Conservation (phyloP, 2,888 invertebrate genomes). For the Drosophila barbarae region DNA sequence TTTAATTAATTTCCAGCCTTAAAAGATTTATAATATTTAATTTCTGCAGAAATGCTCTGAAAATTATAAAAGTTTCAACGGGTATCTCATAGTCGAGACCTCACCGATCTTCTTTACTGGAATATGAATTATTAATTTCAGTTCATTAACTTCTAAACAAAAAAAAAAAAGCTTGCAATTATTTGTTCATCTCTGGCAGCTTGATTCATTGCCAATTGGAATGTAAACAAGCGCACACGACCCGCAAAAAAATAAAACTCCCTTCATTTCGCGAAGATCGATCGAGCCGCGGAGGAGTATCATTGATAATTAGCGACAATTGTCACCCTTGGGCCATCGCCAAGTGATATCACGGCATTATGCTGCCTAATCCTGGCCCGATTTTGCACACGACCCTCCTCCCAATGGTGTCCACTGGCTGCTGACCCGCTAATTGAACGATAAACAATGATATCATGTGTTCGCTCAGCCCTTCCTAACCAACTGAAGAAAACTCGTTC, state of each 20-base stretch:
- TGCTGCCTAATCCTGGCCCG: slow-evolving; percentile 19
- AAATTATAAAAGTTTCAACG: no score
- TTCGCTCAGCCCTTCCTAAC: slow-evolving; percentile 2
- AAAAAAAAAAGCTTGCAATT: not conserved
- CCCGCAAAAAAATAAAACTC: not conserved
- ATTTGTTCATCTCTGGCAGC: slow-evolving; percentile 3
- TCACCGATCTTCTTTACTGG: not conserved
- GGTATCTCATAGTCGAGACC: no score
- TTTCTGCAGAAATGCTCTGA: no score
- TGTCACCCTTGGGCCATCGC: slow-evolving; percentile 18
- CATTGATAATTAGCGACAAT: slow-evolving; percentile 35
- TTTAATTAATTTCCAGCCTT: not conserved
- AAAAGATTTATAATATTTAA: not conserved
- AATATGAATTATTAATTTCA: not conserved
- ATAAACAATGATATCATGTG: slow-evolving; percentile 22
- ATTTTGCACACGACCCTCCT: slow-evolving; percentile 33
- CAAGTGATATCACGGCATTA: slow-evolving; percentile 8
- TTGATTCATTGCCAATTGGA: not conserved
- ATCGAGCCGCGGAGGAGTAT: slow-evolving; percentile 10
- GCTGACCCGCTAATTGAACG: slow-evolving; percentile 22
- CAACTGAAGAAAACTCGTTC: not conserved
- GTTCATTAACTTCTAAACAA: not conserved
- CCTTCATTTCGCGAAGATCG: slow-evolving; percentile 21
- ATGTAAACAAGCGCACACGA: slow-evolving; percentile 18
- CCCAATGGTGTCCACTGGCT: not conserved